Conservation (phyloP, 2,888 invertebrate genomes). For the Protophormia terraenovae region DNA sequence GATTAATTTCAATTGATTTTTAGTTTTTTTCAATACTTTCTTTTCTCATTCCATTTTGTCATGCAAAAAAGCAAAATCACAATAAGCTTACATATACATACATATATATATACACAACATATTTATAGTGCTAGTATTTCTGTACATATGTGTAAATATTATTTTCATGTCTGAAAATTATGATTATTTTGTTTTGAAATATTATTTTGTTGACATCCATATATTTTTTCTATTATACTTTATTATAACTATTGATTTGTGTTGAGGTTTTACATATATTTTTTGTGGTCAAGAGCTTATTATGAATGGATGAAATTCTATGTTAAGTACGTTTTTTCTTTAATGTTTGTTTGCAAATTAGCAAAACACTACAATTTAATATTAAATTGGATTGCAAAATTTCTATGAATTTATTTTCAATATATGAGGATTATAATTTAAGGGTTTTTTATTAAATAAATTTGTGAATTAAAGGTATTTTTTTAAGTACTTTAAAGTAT, state of each 20-base stretch:
- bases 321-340: neutral
- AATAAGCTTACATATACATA: neutral
- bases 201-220: neutral
- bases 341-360: neutral
- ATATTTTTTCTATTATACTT: neutral
- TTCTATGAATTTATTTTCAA: neutral
- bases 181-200: neutral
- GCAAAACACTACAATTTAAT: neutral
- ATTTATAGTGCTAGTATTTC: too few species aligned
- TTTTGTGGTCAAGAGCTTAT: constrained; percentile 5
- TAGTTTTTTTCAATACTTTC: neutral
- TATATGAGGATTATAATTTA: neutral
- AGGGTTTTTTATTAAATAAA: neutral
- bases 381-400: neutral
- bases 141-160: neutral
- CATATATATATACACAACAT: neutral
- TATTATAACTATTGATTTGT: neutral
- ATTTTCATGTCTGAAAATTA: neutral
- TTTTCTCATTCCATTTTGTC: neutral
- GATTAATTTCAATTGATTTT: constrained; percentile 52
- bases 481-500: too few species aligned
- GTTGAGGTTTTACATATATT: neutral
- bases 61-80: neutral
- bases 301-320: neutral
- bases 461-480: neutral